Evolutionary conservation across 2,113 vertebrate genomes (phyloP), one percentile per base, ranked within the genome.

Genomic region (Cryptotis parvus): DNA sequence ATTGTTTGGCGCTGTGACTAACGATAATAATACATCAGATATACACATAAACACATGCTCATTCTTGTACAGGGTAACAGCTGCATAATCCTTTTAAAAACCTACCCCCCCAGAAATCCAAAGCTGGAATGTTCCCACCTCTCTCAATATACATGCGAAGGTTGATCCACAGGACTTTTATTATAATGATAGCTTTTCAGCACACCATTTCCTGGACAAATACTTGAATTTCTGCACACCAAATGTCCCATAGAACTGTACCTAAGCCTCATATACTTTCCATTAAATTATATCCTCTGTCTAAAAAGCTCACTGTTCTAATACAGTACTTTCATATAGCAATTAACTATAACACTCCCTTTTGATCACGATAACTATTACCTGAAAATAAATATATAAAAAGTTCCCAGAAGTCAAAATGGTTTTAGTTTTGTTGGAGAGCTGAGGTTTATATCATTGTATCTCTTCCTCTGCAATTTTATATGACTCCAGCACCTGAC

Each of bases 151-250:
- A 41, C 63, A 94, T 43, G 89, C 66, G 66, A 83, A 90, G 88
- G 89, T 78, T 80, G 94, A 94, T 82, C 85, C 78, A 75, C 89
- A 88, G 22, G 83, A 86, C 29, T 94, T 89, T 81, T 49, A 84
- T 84, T 92, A 92, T 43, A 66, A 35, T 41, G 29, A 89, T 52
- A 85, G 58, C 76, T 27, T 58, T 91, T n/a, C 81, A 63, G 63
- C 31, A 87, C 49, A 75, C 85, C 94, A 65, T 52, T 83, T 92
- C 95, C 91, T 83, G 93, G 87, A 94, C 84, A 97, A 94, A 94
- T 92, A 92, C 92, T 85, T 87, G 96, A 84, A 75, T 95, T 93
- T 97, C 93, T 97, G 95, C 95, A 89, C 96, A 96, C 75, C 84
- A 31, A 35, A 45, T 91, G 90, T 86, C 70, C 92, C 89, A 79